Conservation (phyloP, 2,888 invertebrate genomes). For the Eupithecia insigniata region DNA sequence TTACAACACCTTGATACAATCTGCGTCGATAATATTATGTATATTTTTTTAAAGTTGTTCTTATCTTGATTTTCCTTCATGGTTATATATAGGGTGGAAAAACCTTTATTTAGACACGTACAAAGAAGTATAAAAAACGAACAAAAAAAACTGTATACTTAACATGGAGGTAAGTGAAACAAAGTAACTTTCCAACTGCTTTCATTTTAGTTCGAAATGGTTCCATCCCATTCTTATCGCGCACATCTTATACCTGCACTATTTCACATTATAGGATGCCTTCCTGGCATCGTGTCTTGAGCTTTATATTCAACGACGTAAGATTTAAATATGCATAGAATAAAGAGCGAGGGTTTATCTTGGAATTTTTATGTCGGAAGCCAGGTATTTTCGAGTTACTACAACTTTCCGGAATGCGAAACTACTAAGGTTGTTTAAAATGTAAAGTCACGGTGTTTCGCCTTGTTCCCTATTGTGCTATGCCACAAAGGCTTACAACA, state of each 20-base stretch:
- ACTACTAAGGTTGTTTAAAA: not conserved
- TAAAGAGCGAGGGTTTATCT: not conserved
- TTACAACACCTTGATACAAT: too few species aligned
- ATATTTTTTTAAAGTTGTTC: too few species aligned
- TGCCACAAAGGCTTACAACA: not conserved
- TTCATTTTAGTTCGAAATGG: not conserved
- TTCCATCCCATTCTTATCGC: not conserved
- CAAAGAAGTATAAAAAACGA: too few species aligned
- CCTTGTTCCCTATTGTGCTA: not conserved
- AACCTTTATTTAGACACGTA: too few species aligned
- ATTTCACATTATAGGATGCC: not conserved
- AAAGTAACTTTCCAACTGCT: too few species aligned
- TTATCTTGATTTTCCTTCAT: too few species aligned
- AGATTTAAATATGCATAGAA: constrained; percentile 16
- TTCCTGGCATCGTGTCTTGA: not conserved
- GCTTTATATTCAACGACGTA: not conserved
- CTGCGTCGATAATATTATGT: too few species aligned
- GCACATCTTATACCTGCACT: not conserved
- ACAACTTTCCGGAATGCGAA: not conserved
- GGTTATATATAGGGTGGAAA: too few species aligned
- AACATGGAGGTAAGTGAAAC: too few species aligned
- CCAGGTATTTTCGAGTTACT: not conserved
- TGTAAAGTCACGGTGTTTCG: not conserved
- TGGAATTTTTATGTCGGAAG: not conserved
- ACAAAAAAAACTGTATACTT: too few species aligned